These are phyloP conservation scores for Bombus waltoni DNA, from an alignment of 1,140 invertebrate species.

Conservation along the genomic window DNA sequence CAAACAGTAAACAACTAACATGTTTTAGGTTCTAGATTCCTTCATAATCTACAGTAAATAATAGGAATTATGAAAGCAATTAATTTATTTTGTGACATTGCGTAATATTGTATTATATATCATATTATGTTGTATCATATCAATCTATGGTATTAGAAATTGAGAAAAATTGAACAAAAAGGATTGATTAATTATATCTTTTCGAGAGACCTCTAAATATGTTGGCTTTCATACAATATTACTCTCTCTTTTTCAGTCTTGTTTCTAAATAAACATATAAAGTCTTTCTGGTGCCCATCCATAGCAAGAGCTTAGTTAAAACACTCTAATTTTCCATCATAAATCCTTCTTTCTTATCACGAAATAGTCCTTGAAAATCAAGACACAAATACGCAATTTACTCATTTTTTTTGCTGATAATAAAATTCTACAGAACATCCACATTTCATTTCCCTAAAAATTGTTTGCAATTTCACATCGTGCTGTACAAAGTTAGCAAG, in stretches of 20 bases:
- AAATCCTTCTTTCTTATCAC: constrained; percentile 43
- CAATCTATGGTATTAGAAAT: constrained; percentile 56
- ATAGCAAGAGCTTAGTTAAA: constrained; percentile 73
- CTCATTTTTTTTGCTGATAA: constrained; percentile 10
- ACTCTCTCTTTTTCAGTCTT: constrained; percentile 75
- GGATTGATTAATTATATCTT: constrained; percentile 52
- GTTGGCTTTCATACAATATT: constrained; percentile 68
- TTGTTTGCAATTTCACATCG: constrained; percentile 21
- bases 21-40: constrained; percentile 22
- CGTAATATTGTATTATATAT: constrained; percentile 53
- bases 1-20: constrained; percentile 43
- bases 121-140: constrained; percentile 48
- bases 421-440: constrained; percentile 37
- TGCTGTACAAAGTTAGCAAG: constrained; percentile 33
- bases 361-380: constrained; percentile 49
- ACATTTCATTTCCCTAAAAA: constrained; percentile 17
- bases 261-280: constrained; percentile 79
- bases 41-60: constrained; percentile 45
- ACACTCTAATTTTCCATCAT: constrained; percentile 56
- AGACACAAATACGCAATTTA: constrained; percentile 51
- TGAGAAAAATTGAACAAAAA: constrained; percentile 57
- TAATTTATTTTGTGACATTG: constrained; percentile 41
- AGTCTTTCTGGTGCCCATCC: constrained; percentile 77
- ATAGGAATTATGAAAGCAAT: constrained; percentile 54
- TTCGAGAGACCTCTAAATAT: constrained; percentile 54